Evolutionary conservation across 2,797 vertebrate genomes (phyloP), one percentile per base, ranked within the genome.

Genomic region (Crenichthys baileyi): DNA sequence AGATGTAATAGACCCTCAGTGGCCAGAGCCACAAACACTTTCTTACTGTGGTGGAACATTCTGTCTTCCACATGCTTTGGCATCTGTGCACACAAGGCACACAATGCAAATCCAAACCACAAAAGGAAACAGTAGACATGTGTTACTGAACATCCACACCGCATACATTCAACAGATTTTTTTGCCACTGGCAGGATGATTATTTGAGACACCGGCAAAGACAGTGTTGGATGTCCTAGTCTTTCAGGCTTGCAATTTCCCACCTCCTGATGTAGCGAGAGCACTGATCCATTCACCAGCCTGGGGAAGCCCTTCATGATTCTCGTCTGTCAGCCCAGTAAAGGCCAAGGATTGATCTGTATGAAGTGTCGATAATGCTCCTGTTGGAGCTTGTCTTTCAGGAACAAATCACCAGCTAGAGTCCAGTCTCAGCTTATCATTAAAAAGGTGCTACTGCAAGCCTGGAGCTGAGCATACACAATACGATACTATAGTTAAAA

Each of bases 261-360:
- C 84, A 85, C 88, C 85, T 90, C 79, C 83, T 81, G 80, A 86
- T 86, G 81, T 85, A 78, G 80, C 26, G 65, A 78, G 79, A 79
- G 81, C 80, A 61, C 85, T 88, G 91, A 94, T 90, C 91, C 85
- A 16, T 88, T 83, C 58, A 74, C 82, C 79, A 84, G 88, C 78
- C 70, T 5, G 48, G 86, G 87, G 76, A 93, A 90, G 44, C 73
- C 82, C 89, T 84, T 84, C 73, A 56, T 78, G 83, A 87, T 79
- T 91, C 90, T 89, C 88, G 85, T 86, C 82, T 83, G 83, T 92
- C 84, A 87, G 81, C 56, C 72, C 58, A 71, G 75, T 76, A 83
- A 91, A 89, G 85, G 85, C 83, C 63, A 22, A 68, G 77, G 81
- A 94, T 90, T 91, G 91, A 94, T 91, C 87, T 84, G 83, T 85